Evolutionary conservation across 2,113 vertebrate genomes (phyloP).

Genomic region (Pygoscelis antarcticus): DNA sequence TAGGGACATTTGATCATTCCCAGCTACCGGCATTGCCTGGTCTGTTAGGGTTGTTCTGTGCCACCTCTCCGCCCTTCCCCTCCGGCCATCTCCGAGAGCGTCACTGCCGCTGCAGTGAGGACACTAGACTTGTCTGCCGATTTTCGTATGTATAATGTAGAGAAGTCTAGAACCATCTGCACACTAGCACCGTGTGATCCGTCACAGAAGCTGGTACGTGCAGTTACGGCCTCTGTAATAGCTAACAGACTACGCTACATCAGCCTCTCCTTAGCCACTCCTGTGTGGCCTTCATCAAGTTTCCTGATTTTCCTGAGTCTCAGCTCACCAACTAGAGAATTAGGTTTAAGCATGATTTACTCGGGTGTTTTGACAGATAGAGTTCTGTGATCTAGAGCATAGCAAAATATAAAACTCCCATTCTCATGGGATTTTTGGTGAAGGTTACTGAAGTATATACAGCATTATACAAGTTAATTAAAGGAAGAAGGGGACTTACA

Average conservation of each 20-base stretch:
- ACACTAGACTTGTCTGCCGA: background rate
- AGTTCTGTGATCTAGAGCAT: background rate
- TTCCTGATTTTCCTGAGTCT: background rate
- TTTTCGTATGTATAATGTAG: fast-evolving
- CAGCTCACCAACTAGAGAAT: background rate
- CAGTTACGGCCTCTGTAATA: background rate
- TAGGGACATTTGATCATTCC: background rate
- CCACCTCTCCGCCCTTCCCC: background rate
- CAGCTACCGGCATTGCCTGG: background rate
- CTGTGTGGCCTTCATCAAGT: background rate
- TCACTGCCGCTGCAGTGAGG: background rate
- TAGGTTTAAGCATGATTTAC: background rate
- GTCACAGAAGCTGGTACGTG: background rate
- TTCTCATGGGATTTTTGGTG: background rate
- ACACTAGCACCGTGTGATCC: background rate
- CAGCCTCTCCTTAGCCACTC: background rate
- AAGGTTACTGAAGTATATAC: background rate
- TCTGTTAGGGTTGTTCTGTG: background rate
- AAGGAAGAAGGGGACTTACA: background rate
- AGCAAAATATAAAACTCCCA: background rate
- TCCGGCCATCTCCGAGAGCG: background rate
- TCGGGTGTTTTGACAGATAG: background rate
- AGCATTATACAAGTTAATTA: background rate
- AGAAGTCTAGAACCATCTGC: background rate
- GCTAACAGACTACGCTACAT: background rate